A percentile compares a stretch with the other conserved stretches of the same genome.
Conservation (phyloP, 1,140 invertebrate species). For the Cydia fagiglandana region DNA sequence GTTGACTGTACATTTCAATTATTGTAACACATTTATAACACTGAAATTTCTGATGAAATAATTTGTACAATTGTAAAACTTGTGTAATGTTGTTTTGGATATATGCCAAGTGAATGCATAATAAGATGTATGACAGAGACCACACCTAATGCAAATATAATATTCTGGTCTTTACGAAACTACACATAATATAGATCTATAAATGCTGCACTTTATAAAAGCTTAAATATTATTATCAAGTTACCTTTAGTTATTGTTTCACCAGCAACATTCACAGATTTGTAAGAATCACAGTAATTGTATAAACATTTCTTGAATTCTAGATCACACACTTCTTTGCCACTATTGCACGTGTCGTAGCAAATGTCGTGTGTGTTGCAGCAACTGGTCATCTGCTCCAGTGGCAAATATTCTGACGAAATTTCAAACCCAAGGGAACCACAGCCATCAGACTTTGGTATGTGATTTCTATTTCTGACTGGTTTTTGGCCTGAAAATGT, state of each 20-base stretch:
- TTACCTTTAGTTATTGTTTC: constrained; percentile 83
- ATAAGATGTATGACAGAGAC: not conserved
- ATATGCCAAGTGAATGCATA: constrained; percentile 1
- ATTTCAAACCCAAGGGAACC: constrained; percentile 88
- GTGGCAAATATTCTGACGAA: constrained; percentile 86
- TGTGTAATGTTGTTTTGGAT: not conserved
- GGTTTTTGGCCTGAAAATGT: constrained; percentile 81
- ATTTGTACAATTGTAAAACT: not conserved
- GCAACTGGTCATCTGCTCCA: constrained; percentile 89
- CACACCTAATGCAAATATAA: not conserved
- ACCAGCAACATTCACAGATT: constrained; percentile 81
- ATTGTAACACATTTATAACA: not conserved
- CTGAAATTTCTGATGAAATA: not conserved
- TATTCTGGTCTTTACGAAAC: not conserved
- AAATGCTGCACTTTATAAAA: not conserved
- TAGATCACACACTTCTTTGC: constrained; percentile 92
- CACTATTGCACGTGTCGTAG: constrained; percentile 92
- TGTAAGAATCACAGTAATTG: constrained; percentile 87
- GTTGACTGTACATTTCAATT: not conserved
- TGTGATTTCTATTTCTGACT: constrained; percentile 86
- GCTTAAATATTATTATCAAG: not conserved
- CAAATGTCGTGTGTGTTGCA: constrained; percentile 93
- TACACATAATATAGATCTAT: not conserved
- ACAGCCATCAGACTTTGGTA: constrained; percentile 88
- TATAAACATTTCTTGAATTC: constrained; percentile 93